Evolutionary conservation across 2,888 invertebrate genomes (phyloP), one percentile per base, ranked within the genome.

Genomic region (Acrobasis repandana): DNA sequence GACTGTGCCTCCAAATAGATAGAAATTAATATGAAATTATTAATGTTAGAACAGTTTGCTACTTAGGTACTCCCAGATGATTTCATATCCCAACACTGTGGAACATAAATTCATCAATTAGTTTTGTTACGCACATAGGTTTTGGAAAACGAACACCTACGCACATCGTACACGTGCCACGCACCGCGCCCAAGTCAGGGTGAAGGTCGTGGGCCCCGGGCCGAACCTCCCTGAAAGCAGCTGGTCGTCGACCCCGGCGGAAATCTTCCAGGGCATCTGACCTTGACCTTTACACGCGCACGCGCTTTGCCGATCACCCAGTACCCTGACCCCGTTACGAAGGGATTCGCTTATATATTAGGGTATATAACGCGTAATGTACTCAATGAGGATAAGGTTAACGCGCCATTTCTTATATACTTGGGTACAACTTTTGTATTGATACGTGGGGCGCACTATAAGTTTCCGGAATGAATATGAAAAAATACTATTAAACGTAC

Each of bases 261-360:
- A 90, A 90, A 92, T 90, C 88, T 91, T 91, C 90, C 90, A 90
- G 87, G 90, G 89, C 76, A 77, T 69, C 83, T 81, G 83, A 86
- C 91, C 91, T 88, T 91, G 90, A 90, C 84, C 90, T 90, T 88
- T 86, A 79, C 70, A 76, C 90, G 91, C 91, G 91, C 91, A 90
- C 76, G 91, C 91, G 91, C 90, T 69, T 73, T 85, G 65, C 78
- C 73, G 72, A 75, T 86, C 74, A 83, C 85, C 83, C 79, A 86
- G 86, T 88, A 84, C 88, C 86, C 85, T 91, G 90, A 90, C 90
- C 90, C 86, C 84, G 83, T 85, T 88, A 85, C 79, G 73, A 82
- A 85, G 83, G 78, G 77, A 81, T 80, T 74, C 78, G 74, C 73
- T 69, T 79, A 83, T 76, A 69, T 78, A 76, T 72, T 62, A 68